Percentiles rank a stretch among this genome's conserved stretches.
These are phyloP conservation scores for Tragelaphus strepsiceros DNA, from an alignment of 2,113 vertebrate species.

Conservation along the genomic window DNA sequence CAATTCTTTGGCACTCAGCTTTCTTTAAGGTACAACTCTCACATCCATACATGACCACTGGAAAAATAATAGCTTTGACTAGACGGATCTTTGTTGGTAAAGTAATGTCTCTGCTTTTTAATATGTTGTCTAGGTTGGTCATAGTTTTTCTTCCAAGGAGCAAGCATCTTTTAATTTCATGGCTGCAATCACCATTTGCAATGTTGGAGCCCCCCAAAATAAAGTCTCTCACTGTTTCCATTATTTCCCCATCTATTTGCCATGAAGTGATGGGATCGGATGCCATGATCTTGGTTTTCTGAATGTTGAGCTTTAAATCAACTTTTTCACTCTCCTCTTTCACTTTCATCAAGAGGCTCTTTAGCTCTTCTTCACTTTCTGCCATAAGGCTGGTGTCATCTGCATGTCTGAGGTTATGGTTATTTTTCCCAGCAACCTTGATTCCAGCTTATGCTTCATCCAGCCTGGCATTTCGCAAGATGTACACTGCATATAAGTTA, in stretches of 20 bases:
- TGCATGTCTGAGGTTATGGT: neutral
- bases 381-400: neutral
- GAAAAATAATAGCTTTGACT: neutral
- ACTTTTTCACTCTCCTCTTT: neutral
- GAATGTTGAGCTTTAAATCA: neutral
- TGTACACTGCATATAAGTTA: neutral
- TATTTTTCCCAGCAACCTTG: neutral
- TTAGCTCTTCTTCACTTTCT: neutral
- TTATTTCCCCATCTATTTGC: neutral
- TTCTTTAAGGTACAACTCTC: neutral
- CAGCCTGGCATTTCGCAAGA: neutral
- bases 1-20: fast-evolving
- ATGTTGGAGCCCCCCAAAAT: neutral
- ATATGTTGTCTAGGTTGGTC: neutral
- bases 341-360: neutral
- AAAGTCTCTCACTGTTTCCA: neutral
- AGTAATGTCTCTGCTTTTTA: neutral
- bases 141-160: neutral
- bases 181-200: neutral
- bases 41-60: neutral
- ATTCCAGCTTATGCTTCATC: neutral
- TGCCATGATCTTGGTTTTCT: neutral
- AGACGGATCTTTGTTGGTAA: neutral
- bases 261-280: neutral
- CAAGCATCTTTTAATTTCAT: neutral